These are phyloP conservation scores for Apotomis turbidana DNA, from an alignment of 2,888 invertebrate species.

Conservation along the genomic window DNA sequence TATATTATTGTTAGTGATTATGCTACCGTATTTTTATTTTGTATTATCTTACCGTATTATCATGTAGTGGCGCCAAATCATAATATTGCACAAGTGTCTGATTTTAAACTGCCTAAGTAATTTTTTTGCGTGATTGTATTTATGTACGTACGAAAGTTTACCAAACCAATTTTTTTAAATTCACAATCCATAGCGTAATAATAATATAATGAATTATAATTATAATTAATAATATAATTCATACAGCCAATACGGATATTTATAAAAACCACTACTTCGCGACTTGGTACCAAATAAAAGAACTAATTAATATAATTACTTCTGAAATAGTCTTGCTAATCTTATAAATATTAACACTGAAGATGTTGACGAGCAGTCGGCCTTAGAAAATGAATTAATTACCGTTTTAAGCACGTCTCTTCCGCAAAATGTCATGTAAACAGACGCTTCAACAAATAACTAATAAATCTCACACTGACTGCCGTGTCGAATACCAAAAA, in stretches of 20 bases:
- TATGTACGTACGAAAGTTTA: no score
- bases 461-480: constrained; percentile 12
- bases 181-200: no score
- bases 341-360: neutral
- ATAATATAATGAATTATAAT: neutral
- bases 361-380: constrained; percentile 8
- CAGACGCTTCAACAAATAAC: constrained; percentile 6
- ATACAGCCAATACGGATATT: neutral
- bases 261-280: neutral
- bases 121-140: no score
- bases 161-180: no score
- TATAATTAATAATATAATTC: no score
- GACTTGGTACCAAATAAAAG: neutral
- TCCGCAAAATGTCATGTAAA: constrained; percentile 20
- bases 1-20: neutral
- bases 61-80: no score
- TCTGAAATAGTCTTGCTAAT: neutral
- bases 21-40: no score
- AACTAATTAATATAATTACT: neutral
- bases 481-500: neutral
- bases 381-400: constrained; percentile 33
- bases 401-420: constrained; percentile 15
- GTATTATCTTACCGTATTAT: no score
- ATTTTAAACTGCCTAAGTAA: no score
- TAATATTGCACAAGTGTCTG: no score